phyloP scores from a whole-genome alignment of 1,140 invertebrate genomes.

The Phthorimaea operculella region DNA sequence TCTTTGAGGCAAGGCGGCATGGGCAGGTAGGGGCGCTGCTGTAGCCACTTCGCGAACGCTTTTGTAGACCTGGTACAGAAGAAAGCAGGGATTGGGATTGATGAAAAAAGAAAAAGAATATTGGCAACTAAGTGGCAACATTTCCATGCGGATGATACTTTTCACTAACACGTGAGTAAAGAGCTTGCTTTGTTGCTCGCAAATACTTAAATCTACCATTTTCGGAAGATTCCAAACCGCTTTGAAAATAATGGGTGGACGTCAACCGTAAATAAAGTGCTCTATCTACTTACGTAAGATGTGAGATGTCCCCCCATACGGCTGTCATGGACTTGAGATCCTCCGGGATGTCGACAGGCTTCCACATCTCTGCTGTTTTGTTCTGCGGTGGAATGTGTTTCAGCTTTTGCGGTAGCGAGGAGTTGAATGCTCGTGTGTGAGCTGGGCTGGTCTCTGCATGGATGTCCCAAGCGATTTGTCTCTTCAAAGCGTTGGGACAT shows the following conservation, averaged over 20 bases:
- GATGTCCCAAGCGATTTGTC: slow-evolving; percentile 64
- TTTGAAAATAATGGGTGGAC: neutral
- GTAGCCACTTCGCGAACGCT: slow-evolving; percentile 56
- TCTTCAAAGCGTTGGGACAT: slow-evolving; percentile 49
- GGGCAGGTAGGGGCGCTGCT: slow-evolving; percentile 43
- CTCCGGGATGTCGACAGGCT: slow-evolving; percentile 61
- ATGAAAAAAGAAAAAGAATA: too few relatives aligned
- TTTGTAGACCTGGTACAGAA: slow-evolving; percentile 52
- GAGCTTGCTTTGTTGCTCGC: too few relatives aligned
- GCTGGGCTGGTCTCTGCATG: slow-evolving; percentile 57
- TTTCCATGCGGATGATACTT: too few relatives aligned
- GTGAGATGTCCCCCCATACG: slow-evolving; percentile 69
- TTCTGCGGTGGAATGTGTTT: slow-evolving; percentile 65
- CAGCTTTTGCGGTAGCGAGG: slow-evolving; percentile 59
- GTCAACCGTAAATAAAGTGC: neutral
- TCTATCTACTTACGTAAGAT: slow-evolving; percentile 58
- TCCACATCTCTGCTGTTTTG: slow-evolving; percentile 62
- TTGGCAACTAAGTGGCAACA: too few relatives aligned
- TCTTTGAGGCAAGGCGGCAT: slow-evolving; percentile 51
- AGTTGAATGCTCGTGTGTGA: slow-evolving; percentile 66
- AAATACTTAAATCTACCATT: too few relatives aligned
- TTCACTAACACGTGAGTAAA: too few relatives aligned
- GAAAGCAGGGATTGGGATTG: too few relatives aligned
- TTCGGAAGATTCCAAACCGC: too few relatives aligned
- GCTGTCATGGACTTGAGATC: slow-evolving; percentile 69